Base-by-base conservation (phyloP, 2,797 vertebrate species). In the Enteromius thamalakanensis region DNA sequence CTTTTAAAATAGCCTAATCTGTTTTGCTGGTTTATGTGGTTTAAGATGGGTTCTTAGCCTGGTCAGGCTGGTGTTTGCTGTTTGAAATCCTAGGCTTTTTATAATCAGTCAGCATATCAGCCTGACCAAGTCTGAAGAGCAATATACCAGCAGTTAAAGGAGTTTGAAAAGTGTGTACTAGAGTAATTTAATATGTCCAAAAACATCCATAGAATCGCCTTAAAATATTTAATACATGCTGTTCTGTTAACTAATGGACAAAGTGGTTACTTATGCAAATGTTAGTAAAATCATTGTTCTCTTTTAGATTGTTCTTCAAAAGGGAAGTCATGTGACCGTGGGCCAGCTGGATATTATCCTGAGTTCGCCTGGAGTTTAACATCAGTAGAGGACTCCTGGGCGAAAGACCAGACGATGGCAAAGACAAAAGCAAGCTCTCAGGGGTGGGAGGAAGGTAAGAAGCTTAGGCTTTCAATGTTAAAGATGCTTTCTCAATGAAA, bases 361-460 rank as follows among this genome's bases (percentile, higher is more conserved):
- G 92, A 95, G 79, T 94, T 94, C 53, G 92, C 93, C 0, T 96
- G 95, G 95, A 95, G 92, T 88, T 88, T 95, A 10, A 93, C 93
- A 84, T 91, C 92, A 34, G 90, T 92, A 0, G 91, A 92, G 6
- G 90, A 93, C 88, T 85, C 86, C 8, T 86, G 85, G 82, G 91
- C 88, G 1, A 89, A 91, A 58, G 90, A 88, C 47, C 91, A 83
- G 49, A 92, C 77, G 84, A 85, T n/a, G 1, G 86, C 89, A 49
- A 92, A 89, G 88, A 93, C 89, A 51, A 80, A 88, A 42, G 90
- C 88, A 87, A 93, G 90, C 85, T 91, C 91, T 78, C 94, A 93
- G 77, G 93, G 92, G 51, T 95, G 94, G 94, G 93, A 95, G 90
- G 94, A 95, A 95, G 95, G 95, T 95, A 94, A 92, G 93, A 87